These are phyloP conservation scores for Gymnoscelis rufifasciata DNA, from an alignment of 2,888 invertebrate species.

Conservation along the genomic window DNA sequence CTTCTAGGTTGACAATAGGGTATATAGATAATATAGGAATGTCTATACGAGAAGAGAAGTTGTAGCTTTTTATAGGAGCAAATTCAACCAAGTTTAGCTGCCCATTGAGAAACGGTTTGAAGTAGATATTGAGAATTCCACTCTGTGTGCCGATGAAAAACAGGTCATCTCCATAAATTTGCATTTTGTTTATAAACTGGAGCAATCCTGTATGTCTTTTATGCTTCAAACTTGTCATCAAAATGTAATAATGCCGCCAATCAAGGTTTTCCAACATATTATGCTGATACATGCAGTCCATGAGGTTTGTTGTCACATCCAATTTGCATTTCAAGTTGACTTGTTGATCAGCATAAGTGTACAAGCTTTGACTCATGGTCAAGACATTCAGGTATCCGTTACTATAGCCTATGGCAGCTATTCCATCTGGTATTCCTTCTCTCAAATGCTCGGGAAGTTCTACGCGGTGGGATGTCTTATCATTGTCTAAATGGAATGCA, in stretches of 20 bases:
- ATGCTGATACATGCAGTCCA: slow-evolving; percentile 30
- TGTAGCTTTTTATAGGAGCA: slow-evolving; percentile 52
- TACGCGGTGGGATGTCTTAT: not conserved
- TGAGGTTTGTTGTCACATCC: slow-evolving; percentile 8
- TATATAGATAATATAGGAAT: slow-evolving; percentile 51
- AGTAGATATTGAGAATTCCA: slow-evolving; percentile 56
- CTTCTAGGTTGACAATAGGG: slow-evolving; percentile 57
- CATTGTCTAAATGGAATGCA: slow-evolving; percentile 7
- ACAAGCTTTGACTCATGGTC: slow-evolving; percentile 7
- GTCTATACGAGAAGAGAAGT: slow-evolving; percentile 52
- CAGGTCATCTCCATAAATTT: slow-evolving; percentile 49
- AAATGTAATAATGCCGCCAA: slow-evolving; percentile 54
- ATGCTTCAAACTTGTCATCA: slow-evolving; percentile 48
- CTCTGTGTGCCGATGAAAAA: slow-evolving; percentile 57
- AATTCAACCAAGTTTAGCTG: slow-evolving; percentile 50
- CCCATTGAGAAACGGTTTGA: slow-evolving; percentile 44
- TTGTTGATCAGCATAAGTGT: not conserved
- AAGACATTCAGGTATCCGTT: slow-evolving; percentile 6
- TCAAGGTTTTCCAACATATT: slow-evolving; percentile 56
- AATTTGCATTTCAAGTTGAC: not conserved
- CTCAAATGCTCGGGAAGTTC: not conserved
- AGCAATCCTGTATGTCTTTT: slow-evolving; percentile 46
- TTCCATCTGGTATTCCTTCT: not conserved
- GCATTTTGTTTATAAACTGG: slow-evolving; percentile 46
- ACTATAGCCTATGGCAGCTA: slow-evolving; percentile 1